Base-by-base conservation (phyloP, 2,888 invertebrate species). In the Euplexia lucipara region DNA sequence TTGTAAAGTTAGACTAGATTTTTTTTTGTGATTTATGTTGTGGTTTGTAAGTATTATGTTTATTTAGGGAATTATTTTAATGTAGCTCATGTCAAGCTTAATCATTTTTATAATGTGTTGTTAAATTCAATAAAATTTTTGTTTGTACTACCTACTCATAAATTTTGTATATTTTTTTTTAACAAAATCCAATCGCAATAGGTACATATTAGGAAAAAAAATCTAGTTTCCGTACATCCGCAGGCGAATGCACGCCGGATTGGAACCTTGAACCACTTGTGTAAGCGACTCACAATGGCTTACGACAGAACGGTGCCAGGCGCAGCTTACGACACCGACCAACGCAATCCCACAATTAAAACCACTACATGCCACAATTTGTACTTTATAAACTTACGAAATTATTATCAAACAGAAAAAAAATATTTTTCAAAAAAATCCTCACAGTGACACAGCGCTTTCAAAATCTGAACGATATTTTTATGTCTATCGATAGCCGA, bases 181-280 rank as follows among this genome's bases (percentile, higher is more conserved):
- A 26, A 26, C n/a, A n/a, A n/a, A n/a, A n/a, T n/a, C n/a, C n/a
- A n/a, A n/a, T n/a, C n/a, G n/a, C n/a, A n/a, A n/a, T n/a, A n/a
- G n/a, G n/a, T n/a, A n/a, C n/a, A n/a, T n/a, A n/a, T n/a, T n/a
- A 10, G 64, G 71, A 73, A 60, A 87, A 71, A 70, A 81, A 82
- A 75, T 85, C 83, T 89, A 90, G 90, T 93, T 92, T 93, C 92
- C 93, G 92, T 84, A 93, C 91, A 93, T 94, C 94, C 93, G 93
- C 86, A 83, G 92, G 92, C 93, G 92, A 94, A 91, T 90, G 95
- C 91, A 92, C 90, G 90, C 87, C 83, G 88, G 89, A 88, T 84
- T 81, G 85, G 88, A 93, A 93, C 95, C 95, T 95, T 95, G 95
- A 94, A 93, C 94, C 94, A 95, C 85, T 95, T 95, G 95, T 90